Evolutionary conservation across 2,113 vertebrate species (phyloP).

Genomic region (Arothron firmamentum): DNA sequence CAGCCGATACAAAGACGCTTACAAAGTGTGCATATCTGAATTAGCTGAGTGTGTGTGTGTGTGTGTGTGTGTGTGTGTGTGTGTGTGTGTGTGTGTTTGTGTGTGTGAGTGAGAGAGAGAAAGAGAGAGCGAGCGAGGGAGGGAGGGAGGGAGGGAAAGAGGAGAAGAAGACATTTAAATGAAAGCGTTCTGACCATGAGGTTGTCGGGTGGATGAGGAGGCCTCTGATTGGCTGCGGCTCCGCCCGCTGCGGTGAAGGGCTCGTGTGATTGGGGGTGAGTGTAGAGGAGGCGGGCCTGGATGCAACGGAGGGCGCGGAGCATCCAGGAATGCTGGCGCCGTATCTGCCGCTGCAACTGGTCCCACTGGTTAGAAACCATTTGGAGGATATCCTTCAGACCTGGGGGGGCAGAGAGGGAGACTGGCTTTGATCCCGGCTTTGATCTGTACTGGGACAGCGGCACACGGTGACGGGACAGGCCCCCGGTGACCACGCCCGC

Average conservation of each 20-base stretch:
- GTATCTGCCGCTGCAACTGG: slow-evolving; percentile 95
- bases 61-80: not conserved
- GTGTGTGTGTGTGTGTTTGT: slow-evolving; percentile 13
- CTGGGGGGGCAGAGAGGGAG: slow-evolving; percentile 62
- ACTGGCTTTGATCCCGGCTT: not conserved
- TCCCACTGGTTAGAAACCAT: slow-evolving; percentile 95
- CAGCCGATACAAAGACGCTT: slow-evolving; percentile 42
- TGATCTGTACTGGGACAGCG: too few relatives aligned
- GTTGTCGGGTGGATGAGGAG: slow-evolving; percentile 38
- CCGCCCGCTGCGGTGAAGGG: slow-evolving; percentile 5
- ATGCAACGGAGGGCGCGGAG: slow-evolving; percentile 88
- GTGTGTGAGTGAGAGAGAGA: not conserved
- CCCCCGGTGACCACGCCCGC: too few relatives aligned
- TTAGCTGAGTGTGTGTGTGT: slow-evolving; percentile 1
- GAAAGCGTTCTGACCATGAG: slow-evolving; percentile 80
- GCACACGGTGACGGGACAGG: too few relatives aligned
- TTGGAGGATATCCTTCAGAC: slow-evolving; percentile 90
- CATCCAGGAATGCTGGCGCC: slow-evolving; percentile 97
- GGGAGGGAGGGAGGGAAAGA: slow-evolving; percentile 23
- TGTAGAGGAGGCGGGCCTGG: slow-evolving; percentile 86
- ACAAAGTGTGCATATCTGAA: slow-evolving; percentile 35
- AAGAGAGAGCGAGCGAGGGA: slow-evolving; percentile 46
- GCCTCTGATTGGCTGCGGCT: slow-evolving; percentile 22
- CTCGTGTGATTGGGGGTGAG: slow-evolving; percentile 79
- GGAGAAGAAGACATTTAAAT: slow-evolving; percentile 59